A percentile compares a stretch with the other conserved stretches of the same genome.
phyloP scores from a whole-genome alignment of 1,140 invertebrate species.

The Grapholita molesta region DNA sequence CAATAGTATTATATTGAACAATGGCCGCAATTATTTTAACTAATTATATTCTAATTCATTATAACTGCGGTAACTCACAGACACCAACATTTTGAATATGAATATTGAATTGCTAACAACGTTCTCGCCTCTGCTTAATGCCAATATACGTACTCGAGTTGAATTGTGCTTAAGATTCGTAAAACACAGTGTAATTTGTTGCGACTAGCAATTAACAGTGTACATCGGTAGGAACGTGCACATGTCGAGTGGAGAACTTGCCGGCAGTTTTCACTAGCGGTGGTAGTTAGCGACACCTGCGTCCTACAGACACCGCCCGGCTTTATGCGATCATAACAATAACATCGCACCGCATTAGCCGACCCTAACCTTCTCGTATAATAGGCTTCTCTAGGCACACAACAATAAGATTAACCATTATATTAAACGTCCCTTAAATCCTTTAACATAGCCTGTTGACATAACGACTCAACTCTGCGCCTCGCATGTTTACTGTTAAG shows the following conservation, averaged over 20 bases:
- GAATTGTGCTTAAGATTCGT: background rate
- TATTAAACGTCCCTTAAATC: conserved; percentile 20
- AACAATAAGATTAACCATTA: conserved; percentile 26
- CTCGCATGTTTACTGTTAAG: background rate
- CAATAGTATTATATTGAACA: no score
- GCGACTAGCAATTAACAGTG: background rate
- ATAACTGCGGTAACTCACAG: no score
- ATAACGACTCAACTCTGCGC: background rate
- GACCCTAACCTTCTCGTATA: conserved; percentile 20
- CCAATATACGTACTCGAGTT: no score
- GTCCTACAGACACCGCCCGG: conserved; percentile 30
- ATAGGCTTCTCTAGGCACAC: conserved; percentile 18
- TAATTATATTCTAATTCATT: no score
- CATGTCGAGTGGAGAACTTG: conserved; percentile 15
- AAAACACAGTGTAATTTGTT: background rate
- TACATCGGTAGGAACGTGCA: background rate
- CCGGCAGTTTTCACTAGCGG: conserved; percentile 32
- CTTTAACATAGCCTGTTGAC: conserved; percentile 10
- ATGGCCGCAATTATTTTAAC: no score
- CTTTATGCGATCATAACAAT: conserved; percentile 43
- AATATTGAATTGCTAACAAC: no score
- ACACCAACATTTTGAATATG: no score
- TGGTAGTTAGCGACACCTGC: conserved; percentile 39
- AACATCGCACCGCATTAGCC: conserved; percentile 29
- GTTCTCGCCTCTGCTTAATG: no score